A percentile compares a stretch with the other conserved stretches of the same genome.
These are phyloP conservation scores for Desmodus rotundus DNA, from an alignment of 2,113 vertebrate genomes.

Conservation along the genomic window DNA sequence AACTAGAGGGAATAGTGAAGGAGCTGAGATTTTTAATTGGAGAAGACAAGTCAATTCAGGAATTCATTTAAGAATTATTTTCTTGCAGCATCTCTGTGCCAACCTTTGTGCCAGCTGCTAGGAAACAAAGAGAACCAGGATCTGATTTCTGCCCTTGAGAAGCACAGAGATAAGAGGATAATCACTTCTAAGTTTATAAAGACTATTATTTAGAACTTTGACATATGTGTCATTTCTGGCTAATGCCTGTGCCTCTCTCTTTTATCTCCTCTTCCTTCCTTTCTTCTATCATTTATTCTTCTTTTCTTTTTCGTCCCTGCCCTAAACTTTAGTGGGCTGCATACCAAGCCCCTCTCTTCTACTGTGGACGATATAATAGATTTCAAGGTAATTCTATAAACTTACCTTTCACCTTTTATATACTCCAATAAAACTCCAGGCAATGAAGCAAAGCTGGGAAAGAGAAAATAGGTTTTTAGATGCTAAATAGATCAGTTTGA, in stretches of 20 bases:
- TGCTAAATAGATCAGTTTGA: neutral
- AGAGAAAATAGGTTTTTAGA: neutral
- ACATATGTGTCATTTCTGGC: neutral
- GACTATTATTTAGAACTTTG: neutral
- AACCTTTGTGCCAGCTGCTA: neutral
- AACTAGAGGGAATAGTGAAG: neutral
- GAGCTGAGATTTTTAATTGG: neutral
- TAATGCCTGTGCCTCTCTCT: neutral
- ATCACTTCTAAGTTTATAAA: neutral
- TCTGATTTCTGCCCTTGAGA: neutral
- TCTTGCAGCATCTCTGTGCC: neutral
- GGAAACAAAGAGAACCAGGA: neutral
- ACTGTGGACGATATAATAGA: neutral
- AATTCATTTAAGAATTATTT: neutral
- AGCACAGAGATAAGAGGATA: neutral
- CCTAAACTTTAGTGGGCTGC: neutral
- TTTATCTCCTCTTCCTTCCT: neutral
- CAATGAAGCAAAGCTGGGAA: neutral
- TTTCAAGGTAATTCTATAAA: slow-evolving; percentile 45
- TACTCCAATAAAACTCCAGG: neutral
- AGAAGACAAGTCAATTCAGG: neutral
- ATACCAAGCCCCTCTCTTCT: neutral
- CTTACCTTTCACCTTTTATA: neutral
- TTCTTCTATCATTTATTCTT: neutral
- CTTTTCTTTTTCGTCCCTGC: neutral